These are phyloP conservation scores for Fukomys damarensis DNA, from an alignment of 2,113 vertebrate genomes.

Conservation along the genomic window DNA sequence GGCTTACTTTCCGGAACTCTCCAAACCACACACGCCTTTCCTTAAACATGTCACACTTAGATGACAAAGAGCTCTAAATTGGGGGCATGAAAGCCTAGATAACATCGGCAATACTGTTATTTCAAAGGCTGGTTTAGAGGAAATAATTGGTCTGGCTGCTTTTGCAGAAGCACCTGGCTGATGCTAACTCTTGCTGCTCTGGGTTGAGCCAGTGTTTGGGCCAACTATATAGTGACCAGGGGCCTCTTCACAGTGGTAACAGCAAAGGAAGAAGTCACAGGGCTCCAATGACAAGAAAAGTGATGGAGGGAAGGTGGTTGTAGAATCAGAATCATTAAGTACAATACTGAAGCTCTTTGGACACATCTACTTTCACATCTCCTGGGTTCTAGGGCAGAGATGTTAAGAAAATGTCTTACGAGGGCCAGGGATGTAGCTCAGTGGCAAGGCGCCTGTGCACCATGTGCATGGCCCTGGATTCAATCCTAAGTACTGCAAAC, in stretches of 20 bases:
- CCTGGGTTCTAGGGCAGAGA: not conserved
- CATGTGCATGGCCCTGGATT: not conserved
- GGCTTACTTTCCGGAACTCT: slow-evolving; percentile 32
- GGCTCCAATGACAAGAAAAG: not conserved
- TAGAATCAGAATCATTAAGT: not conserved
- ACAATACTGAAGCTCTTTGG: not conserved
- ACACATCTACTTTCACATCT: not conserved
- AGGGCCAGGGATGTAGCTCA: not conserved
- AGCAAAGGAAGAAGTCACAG: not conserved
- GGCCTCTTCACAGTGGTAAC: not conserved
- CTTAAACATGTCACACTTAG: slow-evolving; percentile 3
- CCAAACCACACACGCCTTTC: slow-evolving; percentile 11
- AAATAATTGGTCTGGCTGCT: not conserved
- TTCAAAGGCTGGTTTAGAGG: slow-evolving; percentile 13
- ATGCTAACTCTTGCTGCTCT: not conserved
- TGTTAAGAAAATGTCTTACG: not conserved
- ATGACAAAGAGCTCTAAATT: not conserved
- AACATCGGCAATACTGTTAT: not conserved
- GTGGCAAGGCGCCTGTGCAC: not conserved
- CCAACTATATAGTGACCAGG: not conserved
- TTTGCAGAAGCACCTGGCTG: not conserved
- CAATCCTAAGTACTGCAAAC: not conserved
- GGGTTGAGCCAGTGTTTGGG: not conserved
- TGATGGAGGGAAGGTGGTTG: not conserved
- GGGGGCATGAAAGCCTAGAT: not conserved